phyloP scores from a whole-genome alignment of 2,797 vertebrate genomes.

The Neomorphus geoffroyi region DNA sequence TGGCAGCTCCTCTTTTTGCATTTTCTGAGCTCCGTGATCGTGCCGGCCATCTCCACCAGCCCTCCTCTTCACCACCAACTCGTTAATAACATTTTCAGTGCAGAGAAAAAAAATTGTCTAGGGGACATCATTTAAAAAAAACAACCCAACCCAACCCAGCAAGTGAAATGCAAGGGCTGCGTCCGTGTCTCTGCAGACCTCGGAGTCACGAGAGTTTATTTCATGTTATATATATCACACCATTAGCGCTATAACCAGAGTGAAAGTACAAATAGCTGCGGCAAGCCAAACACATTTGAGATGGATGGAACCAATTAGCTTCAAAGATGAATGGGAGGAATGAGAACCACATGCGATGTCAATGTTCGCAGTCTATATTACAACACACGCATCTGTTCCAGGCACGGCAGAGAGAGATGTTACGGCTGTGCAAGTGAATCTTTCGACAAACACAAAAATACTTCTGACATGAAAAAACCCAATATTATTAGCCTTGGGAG shows the following conservation, averaged over 20 bases:
- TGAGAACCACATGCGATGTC: conserved; percentile 73
- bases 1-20: not conserved
- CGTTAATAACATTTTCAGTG: not conserved
- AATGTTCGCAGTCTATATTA: conserved; percentile 69
- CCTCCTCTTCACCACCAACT: not conserved
- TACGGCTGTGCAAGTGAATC: conserved; percentile 40
- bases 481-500: conserved; percentile 16
- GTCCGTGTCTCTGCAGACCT: conserved; percentile 20
- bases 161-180: not conserved
- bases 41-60: rapidly evolving
- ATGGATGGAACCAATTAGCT: conserved; percentile 76
- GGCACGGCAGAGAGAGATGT: conserved; percentile 70
- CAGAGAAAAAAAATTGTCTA: not conserved
- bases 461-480: conserved; percentile 2
- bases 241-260: conserved; percentile 66
- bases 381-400: conserved; percentile 67
- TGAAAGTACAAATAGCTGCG: conserved; percentile 73
- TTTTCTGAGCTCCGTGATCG: not conserved
- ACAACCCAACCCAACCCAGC: not conserved
- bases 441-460: conserved; percentile 30
- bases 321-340: conserved; percentile 75
- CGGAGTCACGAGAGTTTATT: conserved; percentile 63
- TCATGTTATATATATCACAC: conserved; percentile 64
- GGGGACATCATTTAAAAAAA: not conserved
- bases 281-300: conserved; percentile 61